These are phyloP conservation scores for Caenorhabditis tropicalis DNA, from an alignment of 1,140 invertebrate species.

Conservation along the genomic window DNA sequence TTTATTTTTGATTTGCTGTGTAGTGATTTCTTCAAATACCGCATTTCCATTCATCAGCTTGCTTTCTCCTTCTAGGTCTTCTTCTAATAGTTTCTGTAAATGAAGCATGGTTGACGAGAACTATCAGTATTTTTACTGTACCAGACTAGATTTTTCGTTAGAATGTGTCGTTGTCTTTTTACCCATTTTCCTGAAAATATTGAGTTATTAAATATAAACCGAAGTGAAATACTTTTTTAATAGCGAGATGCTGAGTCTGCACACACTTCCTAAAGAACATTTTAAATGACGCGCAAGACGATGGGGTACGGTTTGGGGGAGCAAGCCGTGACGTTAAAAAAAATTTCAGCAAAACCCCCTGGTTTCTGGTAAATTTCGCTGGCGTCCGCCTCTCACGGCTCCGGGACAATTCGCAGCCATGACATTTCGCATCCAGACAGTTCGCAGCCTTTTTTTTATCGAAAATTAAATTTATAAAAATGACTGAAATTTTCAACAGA, in stretches of 20 bases:
- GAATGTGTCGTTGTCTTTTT: background rate
- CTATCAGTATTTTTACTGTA: background rate
- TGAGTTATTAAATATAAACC: no score
- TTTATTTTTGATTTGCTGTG: background rate
- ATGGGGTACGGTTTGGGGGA: no score
- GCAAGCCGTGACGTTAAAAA: no score
- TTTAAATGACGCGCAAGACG: background rate
- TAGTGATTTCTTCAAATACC: background rate
- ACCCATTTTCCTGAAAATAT: background rate
- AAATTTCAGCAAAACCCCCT: no score
- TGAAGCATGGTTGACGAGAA: no score
- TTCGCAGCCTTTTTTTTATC: no score
- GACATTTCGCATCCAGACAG: no score
- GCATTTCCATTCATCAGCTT: background rate
- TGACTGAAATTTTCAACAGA: no score
- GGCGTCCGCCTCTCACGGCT: no score
- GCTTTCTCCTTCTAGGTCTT: background rate
- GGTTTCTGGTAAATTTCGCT: background rate
- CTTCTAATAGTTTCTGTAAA: background rate
- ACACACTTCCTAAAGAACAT: background rate
- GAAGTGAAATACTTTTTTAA: no score
- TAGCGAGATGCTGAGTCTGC: background rate
- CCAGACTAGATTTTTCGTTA: background rate
- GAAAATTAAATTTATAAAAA: no score
- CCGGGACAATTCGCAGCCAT: no score